Evolutionary conservation across 2,888 invertebrate genomes (phyloP).

Genomic region (Aphodius granarius): DNA sequence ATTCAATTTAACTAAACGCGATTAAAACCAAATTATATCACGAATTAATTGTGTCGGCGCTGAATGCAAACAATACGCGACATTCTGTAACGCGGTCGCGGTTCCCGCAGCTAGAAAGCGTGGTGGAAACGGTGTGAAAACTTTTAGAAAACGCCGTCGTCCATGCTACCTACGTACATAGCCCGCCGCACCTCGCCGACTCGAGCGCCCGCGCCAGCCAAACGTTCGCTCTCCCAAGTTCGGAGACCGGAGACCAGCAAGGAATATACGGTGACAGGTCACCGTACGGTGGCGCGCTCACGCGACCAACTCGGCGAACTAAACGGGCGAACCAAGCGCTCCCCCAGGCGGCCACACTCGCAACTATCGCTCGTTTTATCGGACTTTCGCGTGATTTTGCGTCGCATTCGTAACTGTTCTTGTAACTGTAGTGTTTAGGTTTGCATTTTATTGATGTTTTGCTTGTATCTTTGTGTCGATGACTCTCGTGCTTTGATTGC

Average conservation of each 20-base stretch:
- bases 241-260: not conserved
- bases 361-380: not conserved
- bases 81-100: not conserved
- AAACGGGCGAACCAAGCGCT: conserved; percentile 3
- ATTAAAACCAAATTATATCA: not conserved
- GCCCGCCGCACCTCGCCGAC: not conserved
- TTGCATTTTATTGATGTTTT: not conserved
- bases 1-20: not conserved
- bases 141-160: conserved; percentile 17
- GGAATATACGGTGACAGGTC: not conserved
- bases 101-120: not conserved
- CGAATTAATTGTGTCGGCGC: not conserved
- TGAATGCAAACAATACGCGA: not conserved
- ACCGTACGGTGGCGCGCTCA: conserved; percentile 17
- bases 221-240: no score
- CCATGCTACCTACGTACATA: not conserved
- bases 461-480: not conserved
- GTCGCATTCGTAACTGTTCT: not conserved
- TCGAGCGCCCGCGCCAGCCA: no score
- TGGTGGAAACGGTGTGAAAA: conserved; percentile 10
- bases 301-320: conserved; percentile 4
- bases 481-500: not conserved
- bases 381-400: not conserved
- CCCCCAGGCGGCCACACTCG: not conserved
- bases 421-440: not conserved